A percentile compares a stretch with the other conserved stretches of the same genome.
phyloP scores from a whole-genome alignment of 1,140 invertebrate species.

The Notospermus geniculatus region DNA sequence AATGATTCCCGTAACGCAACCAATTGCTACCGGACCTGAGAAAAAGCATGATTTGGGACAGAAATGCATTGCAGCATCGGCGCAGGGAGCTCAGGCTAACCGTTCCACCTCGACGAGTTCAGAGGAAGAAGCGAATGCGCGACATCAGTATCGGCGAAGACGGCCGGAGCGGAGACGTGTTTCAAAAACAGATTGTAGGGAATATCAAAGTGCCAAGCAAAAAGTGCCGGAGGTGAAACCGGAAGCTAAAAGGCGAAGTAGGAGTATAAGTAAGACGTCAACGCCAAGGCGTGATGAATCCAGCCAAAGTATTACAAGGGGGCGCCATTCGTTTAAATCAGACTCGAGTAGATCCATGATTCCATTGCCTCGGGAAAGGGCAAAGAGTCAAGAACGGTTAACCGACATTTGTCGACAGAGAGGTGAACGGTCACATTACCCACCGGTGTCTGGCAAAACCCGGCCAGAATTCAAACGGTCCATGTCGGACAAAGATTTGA shows the following conservation, averaged over 20 bases:
- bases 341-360: slow-evolving; percentile 26
- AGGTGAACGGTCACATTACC: slow-evolving; percentile 37
- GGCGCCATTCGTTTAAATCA: slow-evolving; percentile 7
- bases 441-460: slow-evolving; percentile 19
- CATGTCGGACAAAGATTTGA: not conserved
- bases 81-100: not conserved
- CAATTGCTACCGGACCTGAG: too few species aligned
- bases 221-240: slow-evolving; percentile 29
- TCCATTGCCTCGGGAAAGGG: slow-evolving; percentile 32
- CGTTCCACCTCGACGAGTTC: not conserved
- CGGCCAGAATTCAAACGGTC: slow-evolving; percentile 11
- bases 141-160: not conserved
- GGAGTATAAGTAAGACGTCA: slow-evolving; percentile 18
- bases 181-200: not conserved
- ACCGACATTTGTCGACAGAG: slow-evolving; percentile 37
- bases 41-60: too few species aligned
- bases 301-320: slow-evolving; percentile 10
- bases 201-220: slow-evolving; percentile 23
- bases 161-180: not conserved
- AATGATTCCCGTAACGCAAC: too few species aligned
- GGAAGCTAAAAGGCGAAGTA: slow-evolving; percentile 23
- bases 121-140: not conserved
- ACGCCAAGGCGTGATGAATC: slow-evolving; percentile 18
- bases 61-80: not conserved
- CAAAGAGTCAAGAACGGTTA: slow-evolving; percentile 32